Conservation (phyloP, 2,888 invertebrate genomes). For the Cheilosia impressa region DNA sequence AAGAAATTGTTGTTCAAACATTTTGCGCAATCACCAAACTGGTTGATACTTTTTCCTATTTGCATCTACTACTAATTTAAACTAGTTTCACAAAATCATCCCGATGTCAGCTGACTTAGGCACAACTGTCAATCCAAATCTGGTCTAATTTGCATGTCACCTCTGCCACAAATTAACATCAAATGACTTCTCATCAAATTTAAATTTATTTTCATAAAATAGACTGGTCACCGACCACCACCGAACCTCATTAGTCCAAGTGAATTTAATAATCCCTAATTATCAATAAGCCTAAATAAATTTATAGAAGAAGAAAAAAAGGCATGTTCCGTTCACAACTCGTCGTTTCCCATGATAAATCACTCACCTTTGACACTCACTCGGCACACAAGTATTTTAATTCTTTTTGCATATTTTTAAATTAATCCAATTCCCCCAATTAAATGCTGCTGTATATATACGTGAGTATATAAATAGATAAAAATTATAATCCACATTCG, state of each 20-base stretch:
- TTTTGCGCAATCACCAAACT: too few relatives aligned
- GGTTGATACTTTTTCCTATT: too few relatives aligned
- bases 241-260: not conserved
- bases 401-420: not conserved
- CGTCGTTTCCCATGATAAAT: constrained; percentile 5
- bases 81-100: too few relatives aligned
- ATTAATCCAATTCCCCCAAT: constrained; percentile 9
- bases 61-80: too few relatives aligned
- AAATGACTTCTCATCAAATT: too few relatives aligned
- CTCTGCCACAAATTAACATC: too few relatives aligned
- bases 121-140: too few relatives aligned
- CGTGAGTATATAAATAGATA: not conserved
- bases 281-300: not conserved
- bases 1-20: too few relatives aligned
- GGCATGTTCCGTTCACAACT: not conserved
- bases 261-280: constrained; percentile 6
- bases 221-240: too few relatives aligned
- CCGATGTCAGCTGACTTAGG: too few relatives aligned
- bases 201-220: too few relatives aligned
- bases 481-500: not conserved
- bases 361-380: constrained; percentile 10
- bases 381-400: not conserved
- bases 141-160: too few relatives aligned
- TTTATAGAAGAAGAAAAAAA: not conserved
- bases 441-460: not conserved